Evolutionary conservation across 1,140 invertebrate species (phyloP).

Genomic region (Steinernema khuongi): DNA sequence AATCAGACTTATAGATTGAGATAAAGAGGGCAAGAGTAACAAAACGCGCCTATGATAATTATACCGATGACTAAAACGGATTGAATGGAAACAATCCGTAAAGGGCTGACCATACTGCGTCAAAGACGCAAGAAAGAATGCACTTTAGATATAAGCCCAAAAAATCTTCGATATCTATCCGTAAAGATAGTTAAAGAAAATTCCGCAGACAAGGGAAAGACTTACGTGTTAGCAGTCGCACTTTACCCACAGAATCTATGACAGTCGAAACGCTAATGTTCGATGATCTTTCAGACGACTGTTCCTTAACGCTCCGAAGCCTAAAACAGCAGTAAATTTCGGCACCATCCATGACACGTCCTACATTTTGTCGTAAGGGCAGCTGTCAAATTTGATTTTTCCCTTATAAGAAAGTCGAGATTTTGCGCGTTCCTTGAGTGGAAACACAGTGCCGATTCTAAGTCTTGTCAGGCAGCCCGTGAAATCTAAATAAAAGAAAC

Average conservation of each 20-base stretch:
- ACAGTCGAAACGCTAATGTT: slow-evolving; percentile 22
- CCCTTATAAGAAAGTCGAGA: slow-evolving; percentile 23
- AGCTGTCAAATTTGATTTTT: slow-evolving; percentile 31
- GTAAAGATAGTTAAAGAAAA: too few species aligned
- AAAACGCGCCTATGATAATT: too few species aligned
- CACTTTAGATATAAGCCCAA: slow-evolving; percentile 30
- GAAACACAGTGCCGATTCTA: slow-evolving; percentile 32
- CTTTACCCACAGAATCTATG: slow-evolving; percentile 17
- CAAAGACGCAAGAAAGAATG: neutral
- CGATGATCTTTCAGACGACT: slow-evolving; percentile 19
- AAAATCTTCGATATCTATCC: too few species aligned
- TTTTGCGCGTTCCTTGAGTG: slow-evolving; percentile 29
- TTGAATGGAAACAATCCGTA: too few species aligned
- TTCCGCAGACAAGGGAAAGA: too few species aligned
- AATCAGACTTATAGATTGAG: neutral
- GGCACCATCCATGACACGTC: neutral
- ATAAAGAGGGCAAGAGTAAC: neutral
- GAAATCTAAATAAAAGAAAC: slow-evolving; percentile 32
- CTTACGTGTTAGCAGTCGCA: neutral
- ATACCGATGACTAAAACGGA: too few species aligned
- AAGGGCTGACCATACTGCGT: too few species aligned
- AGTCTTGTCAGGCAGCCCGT: slow-evolving; percentile 35
- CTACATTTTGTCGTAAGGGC: slow-evolving; percentile 25
- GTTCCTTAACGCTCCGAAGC: slow-evolving; percentile 19
- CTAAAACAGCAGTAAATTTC: neutral